These are phyloP conservation scores for Poeciliopsis prolifica DNA, from an alignment of 2,113 vertebrate species.

Conservation along the genomic window DNA sequence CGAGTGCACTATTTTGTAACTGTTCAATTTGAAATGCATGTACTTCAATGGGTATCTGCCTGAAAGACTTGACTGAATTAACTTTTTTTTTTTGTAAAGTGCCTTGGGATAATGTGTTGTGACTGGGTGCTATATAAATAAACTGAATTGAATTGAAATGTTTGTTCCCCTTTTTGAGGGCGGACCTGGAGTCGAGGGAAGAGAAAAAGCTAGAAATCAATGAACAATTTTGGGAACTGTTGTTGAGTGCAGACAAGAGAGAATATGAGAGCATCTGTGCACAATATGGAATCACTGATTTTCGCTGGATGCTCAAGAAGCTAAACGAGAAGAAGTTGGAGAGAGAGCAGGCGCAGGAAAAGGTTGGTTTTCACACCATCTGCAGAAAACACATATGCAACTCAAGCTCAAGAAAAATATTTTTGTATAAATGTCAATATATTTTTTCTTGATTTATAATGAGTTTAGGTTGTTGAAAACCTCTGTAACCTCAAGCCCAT, in stretches of 20 bases:
- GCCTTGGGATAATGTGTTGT: not conserved
- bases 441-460: not conserved
- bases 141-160: not conserved
- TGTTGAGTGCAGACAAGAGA: slow-evolving; percentile 85
- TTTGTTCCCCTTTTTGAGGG: slow-evolving; percentile 41
- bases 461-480: slow-evolving; percentile 78
- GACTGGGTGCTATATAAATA: not conserved
- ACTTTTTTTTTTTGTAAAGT: not conserved
- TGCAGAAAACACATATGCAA: not conserved
- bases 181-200: slow-evolving; percentile 26
- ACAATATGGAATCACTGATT: slow-evolving; percentile 86
- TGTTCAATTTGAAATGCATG: not conserved
- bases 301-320: slow-evolving; percentile 87
- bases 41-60: not conserved
- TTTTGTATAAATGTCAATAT: not conserved
- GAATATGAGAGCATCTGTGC: slow-evolving; percentile 88
- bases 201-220: slow-evolving; percentile 64
- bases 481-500: slow-evolving; percentile 83
- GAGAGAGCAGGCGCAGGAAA: slow-evolving; percentile 75
- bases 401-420: not conserved
- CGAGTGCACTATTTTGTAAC: not conserved
- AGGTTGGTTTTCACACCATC: slow-evolving; percentile 67
- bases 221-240: slow-evolving; percentile 85
- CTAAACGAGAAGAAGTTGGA: slow-evolving; percentile 83
- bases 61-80: not conserved